Conservation (phyloP, 2,113 vertebrate species). For the Trogon melanurus region DNA sequence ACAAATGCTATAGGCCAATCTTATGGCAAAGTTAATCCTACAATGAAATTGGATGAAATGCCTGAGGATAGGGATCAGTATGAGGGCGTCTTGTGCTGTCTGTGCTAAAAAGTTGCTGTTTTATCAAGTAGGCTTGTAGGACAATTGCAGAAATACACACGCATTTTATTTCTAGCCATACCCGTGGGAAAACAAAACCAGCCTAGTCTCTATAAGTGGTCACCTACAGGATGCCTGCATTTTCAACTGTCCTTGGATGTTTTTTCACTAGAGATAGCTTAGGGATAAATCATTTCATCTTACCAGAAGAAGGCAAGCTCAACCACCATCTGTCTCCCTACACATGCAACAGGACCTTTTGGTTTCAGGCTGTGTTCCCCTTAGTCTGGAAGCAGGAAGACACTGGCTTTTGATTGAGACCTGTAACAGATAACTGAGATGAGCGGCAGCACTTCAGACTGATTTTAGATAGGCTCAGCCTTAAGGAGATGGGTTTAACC, state of each 20-base stretch:
- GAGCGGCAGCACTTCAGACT: rapidly evolving
- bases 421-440: background rate
- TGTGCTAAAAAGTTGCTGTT: background rate
- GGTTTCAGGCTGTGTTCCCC: background rate
- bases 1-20: background rate
- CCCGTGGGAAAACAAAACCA: background rate
- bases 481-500: background rate
- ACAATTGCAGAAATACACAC: background rate
- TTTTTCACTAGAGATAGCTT: background rate
- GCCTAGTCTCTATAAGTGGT: background rate
- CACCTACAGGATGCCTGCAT: background rate
- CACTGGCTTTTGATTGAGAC: background rate
- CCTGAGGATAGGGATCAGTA: background rate
- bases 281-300: background rate
- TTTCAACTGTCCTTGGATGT: background rate
- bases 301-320: background rate
- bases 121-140: background rate
- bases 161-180: background rate
- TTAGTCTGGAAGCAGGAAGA: background rate
- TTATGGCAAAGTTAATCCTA: constrained; percentile 30
- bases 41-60: constrained; percentile 42
- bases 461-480: background rate
- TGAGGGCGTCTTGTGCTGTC: background rate
- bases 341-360: background rate
- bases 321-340: background rate